Conservation (phyloP, 2,113 vertebrate genomes). For the Sprattus sprattus region DNA sequence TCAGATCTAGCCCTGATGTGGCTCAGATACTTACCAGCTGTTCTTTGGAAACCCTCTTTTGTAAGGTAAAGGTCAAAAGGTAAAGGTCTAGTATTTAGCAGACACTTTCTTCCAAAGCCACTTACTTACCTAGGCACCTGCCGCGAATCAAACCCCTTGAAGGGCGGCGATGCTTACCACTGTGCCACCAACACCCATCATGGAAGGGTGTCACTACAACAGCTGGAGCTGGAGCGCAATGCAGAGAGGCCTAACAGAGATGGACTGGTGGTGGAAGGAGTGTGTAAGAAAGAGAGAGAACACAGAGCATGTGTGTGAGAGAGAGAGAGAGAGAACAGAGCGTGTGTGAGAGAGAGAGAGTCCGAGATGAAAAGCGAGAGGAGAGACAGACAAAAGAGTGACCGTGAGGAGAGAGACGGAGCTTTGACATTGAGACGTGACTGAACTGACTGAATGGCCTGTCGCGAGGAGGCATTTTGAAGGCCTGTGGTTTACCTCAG, state of each 20-base stretch:
- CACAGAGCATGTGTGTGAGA: background rate
- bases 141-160: too few species aligned
- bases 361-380: conserved; percentile 40
- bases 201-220: background rate
- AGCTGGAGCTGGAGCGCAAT: background rate
- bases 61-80: too few species aligned
- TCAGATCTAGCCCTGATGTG: background rate
- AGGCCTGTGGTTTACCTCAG: background rate
- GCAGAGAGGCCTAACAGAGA: background rate
- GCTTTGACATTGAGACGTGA: conserved; percentile 57
- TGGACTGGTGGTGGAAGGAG: too few species aligned
- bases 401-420: conserved; percentile 41
- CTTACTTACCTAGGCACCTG: too few species aligned
- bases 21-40: background rate
- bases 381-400: background rate
- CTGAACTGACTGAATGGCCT: conserved; percentile 49
- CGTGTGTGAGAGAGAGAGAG: conserved; percentile 5
- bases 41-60: background rate
- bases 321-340: background rate
- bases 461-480: background rate
- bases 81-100: too few species aligned
- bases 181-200: too few species aligned
- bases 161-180: too few species aligned
- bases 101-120: too few species aligned
- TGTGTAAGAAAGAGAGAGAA: background rate